Percentiles rank a stretch among this genome's conserved stretches.
Evolutionary conservation across 2,888 invertebrate genomes (phyloP).

Genomic region (Sipha maydis): DNA sequence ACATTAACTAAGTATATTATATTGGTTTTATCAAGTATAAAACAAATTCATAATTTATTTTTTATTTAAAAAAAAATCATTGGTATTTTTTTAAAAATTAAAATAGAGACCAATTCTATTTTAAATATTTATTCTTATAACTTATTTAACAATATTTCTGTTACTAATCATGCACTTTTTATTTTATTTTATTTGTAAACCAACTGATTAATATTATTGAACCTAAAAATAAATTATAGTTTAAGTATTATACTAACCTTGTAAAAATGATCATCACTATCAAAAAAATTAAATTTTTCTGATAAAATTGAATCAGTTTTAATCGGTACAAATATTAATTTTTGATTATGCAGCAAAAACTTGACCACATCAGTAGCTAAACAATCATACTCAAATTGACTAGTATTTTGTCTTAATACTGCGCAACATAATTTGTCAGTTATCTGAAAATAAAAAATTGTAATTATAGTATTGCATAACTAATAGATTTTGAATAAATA

Average conservation of each 20-base stretch:
- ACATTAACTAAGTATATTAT: too few species aligned
- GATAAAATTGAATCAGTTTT: slow-evolving; percentile 53
- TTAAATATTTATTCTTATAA: too few species aligned
- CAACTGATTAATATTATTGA: too few species aligned
- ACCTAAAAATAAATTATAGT: not conserved
- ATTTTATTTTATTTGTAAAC: too few species aligned
- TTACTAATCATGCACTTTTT: too few species aligned
- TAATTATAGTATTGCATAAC: not conserved
- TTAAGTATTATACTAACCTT: slow-evolving; percentile 17
- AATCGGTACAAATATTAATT: slow-evolving; percentile 51
- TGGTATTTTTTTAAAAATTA: too few species aligned
- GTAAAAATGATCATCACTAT: slow-evolving; percentile 1
- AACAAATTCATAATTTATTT: too few species aligned
- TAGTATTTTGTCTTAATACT: slow-evolving; percentile 48
- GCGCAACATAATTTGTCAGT: slow-evolving; percentile 49
- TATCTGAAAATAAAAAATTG: slow-evolving; percentile 36
- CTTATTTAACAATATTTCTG: too few species aligned
- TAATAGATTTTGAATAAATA: not conserved
- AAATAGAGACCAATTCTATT: too few species aligned
- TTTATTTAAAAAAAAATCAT: too few species aligned
- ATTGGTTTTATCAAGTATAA: too few species aligned
- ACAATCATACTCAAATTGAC: slow-evolving; percentile 58
- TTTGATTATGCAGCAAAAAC: slow-evolving; percentile 39
- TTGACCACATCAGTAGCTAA: slow-evolving; percentile 56
- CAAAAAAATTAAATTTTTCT: slow-evolving; percentile 48